Percentiles rank a stretch among this genome's conserved stretches.
phyloP scores from a whole-genome alignment of 2,888 invertebrate genomes.

The Troides oblongomaculatus region DNA sequence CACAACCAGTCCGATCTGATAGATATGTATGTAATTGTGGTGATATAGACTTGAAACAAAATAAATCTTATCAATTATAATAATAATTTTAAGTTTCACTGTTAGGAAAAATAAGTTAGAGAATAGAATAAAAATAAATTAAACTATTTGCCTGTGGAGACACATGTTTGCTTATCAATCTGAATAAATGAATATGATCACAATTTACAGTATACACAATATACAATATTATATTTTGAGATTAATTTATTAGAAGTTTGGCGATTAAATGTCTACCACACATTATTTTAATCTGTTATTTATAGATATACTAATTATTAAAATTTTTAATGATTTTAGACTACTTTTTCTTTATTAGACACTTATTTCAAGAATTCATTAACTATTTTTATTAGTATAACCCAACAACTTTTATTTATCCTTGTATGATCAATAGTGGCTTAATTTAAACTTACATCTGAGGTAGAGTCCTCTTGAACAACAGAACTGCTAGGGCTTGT shows the following conservation, averaged over 20 bases:
- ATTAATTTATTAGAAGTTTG: too few relatives aligned
- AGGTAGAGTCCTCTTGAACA: constrained; percentile 64
- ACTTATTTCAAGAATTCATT: neutral
- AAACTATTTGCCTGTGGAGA: too few relatives aligned
- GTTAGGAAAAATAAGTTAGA: too few relatives aligned
- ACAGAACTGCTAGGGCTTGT: constrained; percentile 70
- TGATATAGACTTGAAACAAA: constrained; percentile 59
- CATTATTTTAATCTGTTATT: neutral
- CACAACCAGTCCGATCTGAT: constrained; percentile 66
- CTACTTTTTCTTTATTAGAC: too few relatives aligned
- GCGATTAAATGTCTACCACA: too few relatives aligned
- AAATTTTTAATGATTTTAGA: too few relatives aligned
- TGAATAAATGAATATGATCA: too few relatives aligned
- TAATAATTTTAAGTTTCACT: neutral
- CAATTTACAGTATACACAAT: too few relatives aligned
- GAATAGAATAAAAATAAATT: too few relatives aligned
- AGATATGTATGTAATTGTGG: constrained; percentile 70
- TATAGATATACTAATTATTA: neutral
- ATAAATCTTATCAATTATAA: neutral
- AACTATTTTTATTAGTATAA: neutral
- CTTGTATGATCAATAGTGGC: neutral
- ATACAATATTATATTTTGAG: too few relatives aligned
- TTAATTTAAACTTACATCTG: constrained; percentile 56
- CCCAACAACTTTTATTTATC: neutral
- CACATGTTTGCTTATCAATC: too few relatives aligned